Percentiles rank a stretch among this genome's conserved stretches.
Evolutionary conservation across 2,113 vertebrate genomes (phyloP).

Genomic region (Hyla sarda): DNA sequence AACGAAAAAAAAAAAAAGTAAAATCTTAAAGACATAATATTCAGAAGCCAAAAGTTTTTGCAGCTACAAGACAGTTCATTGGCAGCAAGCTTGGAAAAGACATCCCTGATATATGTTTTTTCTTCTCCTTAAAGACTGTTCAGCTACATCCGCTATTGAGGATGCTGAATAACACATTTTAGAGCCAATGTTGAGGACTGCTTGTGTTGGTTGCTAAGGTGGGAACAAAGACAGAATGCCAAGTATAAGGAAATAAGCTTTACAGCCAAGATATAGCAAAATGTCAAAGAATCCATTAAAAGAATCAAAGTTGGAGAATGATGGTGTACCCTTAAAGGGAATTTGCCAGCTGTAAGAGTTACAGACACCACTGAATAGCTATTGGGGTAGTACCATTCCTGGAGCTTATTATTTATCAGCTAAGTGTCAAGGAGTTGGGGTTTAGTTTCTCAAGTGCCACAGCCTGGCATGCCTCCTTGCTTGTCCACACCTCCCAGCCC

Average conservation of each 20-base stretch:
- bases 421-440: too few relatives aligned
- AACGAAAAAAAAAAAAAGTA: background rate
- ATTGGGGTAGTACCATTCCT: too few relatives aligned
- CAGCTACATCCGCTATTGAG: constrained; percentile 13
- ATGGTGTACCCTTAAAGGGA: background rate
- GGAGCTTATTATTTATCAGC: too few relatives aligned
- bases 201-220: constrained; percentile 49
- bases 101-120: background rate
- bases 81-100: background rate
- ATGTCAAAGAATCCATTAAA: background rate
- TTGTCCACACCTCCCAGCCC: too few relatives aligned
- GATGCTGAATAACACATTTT: background rate
- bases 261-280: background rate
- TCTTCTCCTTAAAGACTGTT: background rate
- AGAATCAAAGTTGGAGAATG: background rate
- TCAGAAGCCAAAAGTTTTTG: background rate
- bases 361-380: too few relatives aligned
- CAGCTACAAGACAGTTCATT: background rate
- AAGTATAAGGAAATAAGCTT: background rate
- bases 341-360: too few relatives aligned
- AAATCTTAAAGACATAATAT: background rate
- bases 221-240: constrained; percentile 21
- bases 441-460: too few relatives aligned
- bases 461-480: too few relatives aligned
- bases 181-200: constrained; percentile 34